Conservation (phyloP, 2,113 vertebrate genomes). For the Heptranchias perlo region DNA sequence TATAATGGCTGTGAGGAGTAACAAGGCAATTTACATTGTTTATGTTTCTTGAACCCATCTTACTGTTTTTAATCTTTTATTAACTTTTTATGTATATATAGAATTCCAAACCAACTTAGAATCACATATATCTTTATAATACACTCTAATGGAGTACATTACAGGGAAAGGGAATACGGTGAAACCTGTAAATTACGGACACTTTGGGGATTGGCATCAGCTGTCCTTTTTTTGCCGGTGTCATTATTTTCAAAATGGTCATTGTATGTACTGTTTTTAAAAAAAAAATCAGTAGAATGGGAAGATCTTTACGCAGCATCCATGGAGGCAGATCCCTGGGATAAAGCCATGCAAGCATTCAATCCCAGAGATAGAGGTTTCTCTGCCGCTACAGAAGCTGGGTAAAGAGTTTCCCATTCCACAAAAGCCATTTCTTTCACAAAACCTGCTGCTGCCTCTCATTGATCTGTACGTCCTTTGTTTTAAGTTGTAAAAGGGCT, state of each 20-base stretch:
- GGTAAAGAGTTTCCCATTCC: neutral
- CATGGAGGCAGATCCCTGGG: neutral
- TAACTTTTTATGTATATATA: neutral
- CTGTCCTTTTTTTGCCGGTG: neutral
- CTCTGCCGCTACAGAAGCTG: neutral
- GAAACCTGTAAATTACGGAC: neutral
- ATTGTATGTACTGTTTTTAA: neutral
- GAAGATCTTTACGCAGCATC: neutral
- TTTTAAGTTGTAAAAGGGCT: neutral
- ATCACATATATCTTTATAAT: neutral
- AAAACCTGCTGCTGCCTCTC: neutral
- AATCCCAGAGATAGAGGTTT: neutral
- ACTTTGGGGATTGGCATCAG: neutral
- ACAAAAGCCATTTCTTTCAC: neutral
- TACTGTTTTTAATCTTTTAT: neutral
- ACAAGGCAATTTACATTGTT: neutral
- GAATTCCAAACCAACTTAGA: neutral
- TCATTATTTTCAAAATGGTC: neutral
- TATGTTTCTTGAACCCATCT: neutral
- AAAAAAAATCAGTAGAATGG: neutral
- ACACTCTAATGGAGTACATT: neutral
- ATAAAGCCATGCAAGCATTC: neutral
- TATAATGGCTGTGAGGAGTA: neutral
- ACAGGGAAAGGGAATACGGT: neutral
- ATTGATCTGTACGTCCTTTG: neutral